phyloP scores from a whole-genome alignment of 2,888 invertebrate species.

The Eilema sororculum region DNA sequence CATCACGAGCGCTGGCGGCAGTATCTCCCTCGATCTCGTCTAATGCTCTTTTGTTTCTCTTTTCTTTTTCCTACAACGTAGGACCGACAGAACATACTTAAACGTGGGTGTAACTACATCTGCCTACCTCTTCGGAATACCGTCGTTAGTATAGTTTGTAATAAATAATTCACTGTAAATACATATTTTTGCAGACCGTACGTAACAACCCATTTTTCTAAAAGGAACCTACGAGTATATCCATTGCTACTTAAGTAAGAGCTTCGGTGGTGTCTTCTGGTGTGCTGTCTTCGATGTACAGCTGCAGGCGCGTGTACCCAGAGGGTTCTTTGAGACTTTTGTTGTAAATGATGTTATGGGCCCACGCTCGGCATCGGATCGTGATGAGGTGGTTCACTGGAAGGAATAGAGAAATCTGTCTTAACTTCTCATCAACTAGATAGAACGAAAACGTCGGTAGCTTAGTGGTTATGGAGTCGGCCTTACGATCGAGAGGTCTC shows the following conservation, averaged over 20 bases:
- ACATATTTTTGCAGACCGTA: neutral
- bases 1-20: too few species aligned
- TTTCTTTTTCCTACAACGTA: neutral
- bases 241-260: slow-evolving; percentile 34
- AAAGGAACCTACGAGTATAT: slow-evolving; percentile 22
- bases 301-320: slow-evolving; percentile 72
- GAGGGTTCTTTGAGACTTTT: slow-evolving; percentile 77
- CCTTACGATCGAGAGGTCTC: too few species aligned
- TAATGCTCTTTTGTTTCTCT: too few species aligned
- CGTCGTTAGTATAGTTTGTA: neutral
- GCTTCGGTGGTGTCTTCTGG: slow-evolving; percentile 25
- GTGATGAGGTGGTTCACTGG: slow-evolving; percentile 62
- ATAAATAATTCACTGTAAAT: neutral
- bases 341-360: slow-evolving; percentile 88
- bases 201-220: slow-evolving; percentile 14
- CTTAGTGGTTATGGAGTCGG: too few species aligned
- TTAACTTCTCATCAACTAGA: too few species aligned
- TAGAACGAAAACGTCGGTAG: too few species aligned
- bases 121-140: neutral
- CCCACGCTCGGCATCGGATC: slow-evolving; percentile 89
- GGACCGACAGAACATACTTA: neutral
- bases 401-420: slow-evolving; percentile 35
- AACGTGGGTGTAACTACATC: neutral
- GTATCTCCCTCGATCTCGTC: too few species aligned
- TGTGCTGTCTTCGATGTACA: slow-evolving; percentile 56